Evolutionary conservation across 2,888 invertebrate species (phyloP), one percentile per base, ranked within the genome.

Genomic region (Celastrina argiolus): DNA sequence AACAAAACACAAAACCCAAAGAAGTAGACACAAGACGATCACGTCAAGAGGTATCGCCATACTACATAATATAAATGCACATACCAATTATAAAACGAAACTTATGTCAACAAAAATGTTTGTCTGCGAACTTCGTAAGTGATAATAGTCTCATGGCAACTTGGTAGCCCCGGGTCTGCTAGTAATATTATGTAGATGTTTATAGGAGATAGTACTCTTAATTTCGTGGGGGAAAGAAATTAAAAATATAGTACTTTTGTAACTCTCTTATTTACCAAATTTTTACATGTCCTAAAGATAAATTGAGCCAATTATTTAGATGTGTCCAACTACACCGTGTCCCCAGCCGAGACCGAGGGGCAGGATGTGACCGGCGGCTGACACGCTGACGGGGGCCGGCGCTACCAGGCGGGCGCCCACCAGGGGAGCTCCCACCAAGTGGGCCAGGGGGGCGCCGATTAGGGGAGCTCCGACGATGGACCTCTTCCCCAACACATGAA

Each of bases 261-360:
- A 89, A 88, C 88, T 89, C 88, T 88, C 88, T 88, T 86, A 85
- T 82, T 70, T 73, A 74, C 78, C 73, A 71, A 69, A 70, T 67
- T 67, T 31, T 59, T 71, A 67, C 65, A 72, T 65, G 56, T 66
- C 66, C 70, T 73, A 74, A 68, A 65, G 51, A 64, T 61, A 68
- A 69, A 64, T 73, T 75, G 72, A 76, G 69, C 72, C 70, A 68
- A 72, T 75, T 87, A 76, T 86, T 84, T 86, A 85, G 72, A 74
- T 76, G 66, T 71, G 75, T 66, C 78, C 79, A 70, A 76, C 72
- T 65, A 73, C 72, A 41, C 71, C 74, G 64, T 71, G 73, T 39
- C 74, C 75, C 65, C 68, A 71, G 65, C 73, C 76, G 70, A 69
- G 72, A 41, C 73, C 74, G 39, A 74, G 70, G 59, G 74, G 74